Base-by-base conservation (phyloP, 2,113 vertebrate genomes). In the Callipepla californica region DNA sequence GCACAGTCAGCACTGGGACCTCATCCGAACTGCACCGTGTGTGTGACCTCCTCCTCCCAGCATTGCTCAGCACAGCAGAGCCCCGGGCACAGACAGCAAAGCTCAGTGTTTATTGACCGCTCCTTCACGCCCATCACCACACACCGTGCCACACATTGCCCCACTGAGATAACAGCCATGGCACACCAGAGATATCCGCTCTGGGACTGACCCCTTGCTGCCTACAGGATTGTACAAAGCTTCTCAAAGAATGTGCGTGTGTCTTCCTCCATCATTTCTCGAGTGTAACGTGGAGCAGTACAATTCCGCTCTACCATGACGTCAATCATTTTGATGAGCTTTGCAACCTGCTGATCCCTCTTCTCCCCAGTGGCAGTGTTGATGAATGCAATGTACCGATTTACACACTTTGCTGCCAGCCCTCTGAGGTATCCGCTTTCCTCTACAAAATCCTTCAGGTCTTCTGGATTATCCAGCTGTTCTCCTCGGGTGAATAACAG, bases 401-500 rank as follows among this genome's bases (percentile, higher is more conserved):
- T 12, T 42, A 4, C 14, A 10, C 51, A 73, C 20, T 21, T 73
- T 32, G 0, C 4, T 32, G 28, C 21, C 69, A 73, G 20, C 5
- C 7, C 7, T 9, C 1, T 21, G 7, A 73, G 69, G 38, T 22
- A 11, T 19, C 5, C 2, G 21, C 20, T 22, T 1, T 2, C 1
- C 22, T 42, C 26, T 40, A 30, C 3, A 4, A 73, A 42, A 21
- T 2, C 4, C 3, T 16, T 30, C 17, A 53, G 21, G 9, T 11
- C 36, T 22, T 21, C 21, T 42, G 36, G 48, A 28, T 8, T 6
- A 19, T 8, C 4, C 16, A 73, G 17, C 5, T 73, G 70, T 20
- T 96, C 91, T 14, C 22, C 81, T 3, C 80, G 18, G 5, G 94
- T 94, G 55, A 96, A 86, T 3, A 87, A 12, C 59, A 87, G 21